Percentiles rank a stretch among this genome's conserved stretches.
Conservation (phyloP, 2,888 invertebrate species). For the Tortricodes alternella region DNA sequence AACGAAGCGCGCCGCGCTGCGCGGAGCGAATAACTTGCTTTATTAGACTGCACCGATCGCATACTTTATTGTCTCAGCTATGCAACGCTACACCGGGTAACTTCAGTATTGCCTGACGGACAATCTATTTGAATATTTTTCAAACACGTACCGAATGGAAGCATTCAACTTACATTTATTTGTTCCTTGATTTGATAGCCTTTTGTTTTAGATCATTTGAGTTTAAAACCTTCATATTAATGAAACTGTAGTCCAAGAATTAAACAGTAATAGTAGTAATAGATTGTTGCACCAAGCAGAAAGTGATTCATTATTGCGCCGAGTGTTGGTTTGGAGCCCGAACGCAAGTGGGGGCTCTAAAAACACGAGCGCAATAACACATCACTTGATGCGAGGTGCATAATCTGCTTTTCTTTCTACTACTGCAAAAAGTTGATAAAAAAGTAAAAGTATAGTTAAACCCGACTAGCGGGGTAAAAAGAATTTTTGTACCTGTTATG, state of each 20-base stretch:
- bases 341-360: no score
- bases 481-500: no score
- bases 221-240: not conserved
- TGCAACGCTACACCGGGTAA: conserved; percentile 12
- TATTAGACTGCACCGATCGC: conserved; percentile 13
- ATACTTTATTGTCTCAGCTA: conserved; percentile 21
- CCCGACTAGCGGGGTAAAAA: no score
- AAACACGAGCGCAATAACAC: no score
- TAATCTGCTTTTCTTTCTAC: no score
- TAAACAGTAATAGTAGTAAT: no score
- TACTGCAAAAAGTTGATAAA: no score
- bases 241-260: not conserved
- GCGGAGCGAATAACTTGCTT: conserved; percentile 11
- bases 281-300: no score
- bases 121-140: conserved; percentile 15
- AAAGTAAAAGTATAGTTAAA: no score
- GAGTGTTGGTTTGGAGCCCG: no score
- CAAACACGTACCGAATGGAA: not conserved
- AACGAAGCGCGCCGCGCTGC: not conserved
- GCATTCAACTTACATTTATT: not conserved
- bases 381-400: no score
- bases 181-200: not conserved
- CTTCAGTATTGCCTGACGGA: conserved; percentile 15
- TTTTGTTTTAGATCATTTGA: not conserved
- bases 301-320: no score